Conservation (phyloP, 2,888 invertebrate genomes). For the Dasysyrphus tricinctus region DNA sequence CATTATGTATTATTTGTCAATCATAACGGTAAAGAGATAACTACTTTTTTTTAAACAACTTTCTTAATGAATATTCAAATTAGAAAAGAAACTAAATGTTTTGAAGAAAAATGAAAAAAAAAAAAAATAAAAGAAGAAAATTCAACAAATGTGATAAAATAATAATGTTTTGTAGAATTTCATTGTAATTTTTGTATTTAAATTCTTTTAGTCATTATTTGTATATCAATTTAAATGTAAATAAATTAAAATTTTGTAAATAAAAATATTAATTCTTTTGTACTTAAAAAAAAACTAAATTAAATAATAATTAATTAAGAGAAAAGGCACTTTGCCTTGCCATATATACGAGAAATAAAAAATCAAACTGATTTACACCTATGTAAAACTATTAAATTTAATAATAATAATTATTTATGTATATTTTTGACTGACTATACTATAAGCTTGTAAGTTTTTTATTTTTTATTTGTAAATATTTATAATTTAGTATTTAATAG, state of each 20-base stretch:
- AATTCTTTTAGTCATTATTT: slow-evolving; percentile 65
- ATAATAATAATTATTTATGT: slow-evolving; percentile 63
- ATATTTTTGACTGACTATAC: slow-evolving; percentile 70
- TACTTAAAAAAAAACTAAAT: slow-evolving; percentile 54
- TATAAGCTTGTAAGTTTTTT: slow-evolving; percentile 43
- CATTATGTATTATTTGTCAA: slow-evolving; percentile 54
- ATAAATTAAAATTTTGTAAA: slow-evolving; percentile 46
- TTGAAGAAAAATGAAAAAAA: neutral
- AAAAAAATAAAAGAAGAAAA: slow-evolving; percentile 21
- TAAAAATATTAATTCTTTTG: slow-evolving; percentile 44
- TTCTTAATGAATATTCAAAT: slow-evolving; percentile 65
- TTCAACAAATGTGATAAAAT: slow-evolving; percentile 74
- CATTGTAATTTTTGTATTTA: slow-evolving; percentile 61
- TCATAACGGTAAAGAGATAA: slow-evolving; percentile 56
- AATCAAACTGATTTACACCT: slow-evolving; percentile 56
- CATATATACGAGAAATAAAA: slow-evolving; percentile 57
- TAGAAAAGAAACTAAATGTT: neutral
- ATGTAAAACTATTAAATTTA: slow-evolving; percentile 39
- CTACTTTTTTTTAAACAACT: slow-evolving; percentile 23
- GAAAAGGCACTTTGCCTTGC: slow-evolving; percentile 55
- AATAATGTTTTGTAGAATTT: slow-evolving; percentile 63
- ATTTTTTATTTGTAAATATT: slow-evolving; percentile 56
- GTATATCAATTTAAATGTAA: slow-evolving; percentile 55
- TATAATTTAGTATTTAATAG: slow-evolving; percentile 60
- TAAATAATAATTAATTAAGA: slow-evolving; percentile 22